Base-by-base conservation (phyloP, 2,888 invertebrate genomes). In the Hipparchia sbordonii region DNA sequence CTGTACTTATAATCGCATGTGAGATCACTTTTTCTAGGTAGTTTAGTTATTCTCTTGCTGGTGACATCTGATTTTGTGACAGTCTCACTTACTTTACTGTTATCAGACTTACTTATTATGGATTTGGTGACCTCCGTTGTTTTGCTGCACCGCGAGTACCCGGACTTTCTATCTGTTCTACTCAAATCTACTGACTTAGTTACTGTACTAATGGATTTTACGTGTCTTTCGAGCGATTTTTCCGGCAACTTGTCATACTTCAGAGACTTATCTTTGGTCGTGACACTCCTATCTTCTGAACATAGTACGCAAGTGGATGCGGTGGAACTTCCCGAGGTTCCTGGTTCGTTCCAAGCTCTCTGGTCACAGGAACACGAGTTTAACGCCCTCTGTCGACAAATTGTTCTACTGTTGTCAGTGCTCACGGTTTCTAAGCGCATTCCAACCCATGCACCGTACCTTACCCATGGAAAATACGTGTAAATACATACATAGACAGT, bases 351-450 rank as follows among this genome's bases (percentile, higher is more conserved):
- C 88, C 91, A 89, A 76, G 66, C 52, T 52, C 84, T 81, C 79
- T 85, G 78, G 76, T 81, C 75, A 80, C 91, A 87, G 82, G 87
- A 84, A 81, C 90, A 89, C 67, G 86, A 71, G 52, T 77, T 75
- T 70, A 70, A 86, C 78, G 85, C 87, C 80, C 88, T 92, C 92
- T 92, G 92, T 84, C 85, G 88, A 88, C 84, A 87, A 92, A 89
- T 81, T 68, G 51, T 77, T 83, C 85, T 83, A 80, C 81, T 84
- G 82, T 82, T 79, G 76, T 82, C 76, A 83, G 80, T 73, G 75
- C 79, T 76, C 71, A 23, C 52, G 39, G 9, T 70, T 46, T 60
- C 51, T 60, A 59, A 52, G 33, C 13, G 8, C 52, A 57, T 1
- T 39, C 46, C 13, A 45, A 67, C 33, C 45, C 67, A 57, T 67